These are phyloP conservation scores for Sebastiscus tertius DNA, from an alignment of 2,797 vertebrate species.

Conservation along the genomic window DNA sequence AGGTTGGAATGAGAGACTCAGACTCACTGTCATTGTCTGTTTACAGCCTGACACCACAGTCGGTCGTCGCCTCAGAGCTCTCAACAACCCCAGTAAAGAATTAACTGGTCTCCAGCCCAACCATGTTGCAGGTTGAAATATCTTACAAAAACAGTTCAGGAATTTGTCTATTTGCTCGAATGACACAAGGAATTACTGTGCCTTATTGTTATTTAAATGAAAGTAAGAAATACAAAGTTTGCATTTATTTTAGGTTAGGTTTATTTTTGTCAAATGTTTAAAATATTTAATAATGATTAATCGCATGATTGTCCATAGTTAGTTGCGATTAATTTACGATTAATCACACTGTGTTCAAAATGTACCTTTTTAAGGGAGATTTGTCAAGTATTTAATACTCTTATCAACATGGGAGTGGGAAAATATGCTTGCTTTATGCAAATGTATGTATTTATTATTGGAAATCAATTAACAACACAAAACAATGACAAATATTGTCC, in stretches of 20 bases:
- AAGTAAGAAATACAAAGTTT: neutral
- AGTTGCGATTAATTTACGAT: too few species aligned
- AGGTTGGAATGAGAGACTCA: slow-evolving; percentile 51
- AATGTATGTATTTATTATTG: too few species aligned
- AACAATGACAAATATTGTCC: too few species aligned
- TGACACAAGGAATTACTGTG: neutral
- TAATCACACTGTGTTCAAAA: too few species aligned
- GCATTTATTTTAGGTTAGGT: neutral
- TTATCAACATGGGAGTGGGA: too few species aligned
- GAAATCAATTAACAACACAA: too few species aligned
- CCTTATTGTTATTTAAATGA: neutral
- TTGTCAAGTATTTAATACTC: too few species aligned
- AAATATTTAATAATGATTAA: too few species aligned
- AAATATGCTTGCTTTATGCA: too few species aligned
- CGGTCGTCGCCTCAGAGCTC: slow-evolving; percentile 16
- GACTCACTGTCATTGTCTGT: slow-evolving; percentile 51
- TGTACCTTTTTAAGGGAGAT: too few species aligned
- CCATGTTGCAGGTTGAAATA: neutral
- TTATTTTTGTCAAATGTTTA: too few species aligned
- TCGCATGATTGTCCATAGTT: too few species aligned
- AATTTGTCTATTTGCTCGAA: neutral
- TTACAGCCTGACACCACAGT: slow-evolving; percentile 31
- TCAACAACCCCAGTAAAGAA: slow-evolving; percentile 26
- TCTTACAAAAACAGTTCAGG: neutral
- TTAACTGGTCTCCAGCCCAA: slow-evolving; percentile 10